These are phyloP conservation scores for Anticlea derivata DNA, from an alignment of 2,888 invertebrate species.

Conservation along the genomic window DNA sequence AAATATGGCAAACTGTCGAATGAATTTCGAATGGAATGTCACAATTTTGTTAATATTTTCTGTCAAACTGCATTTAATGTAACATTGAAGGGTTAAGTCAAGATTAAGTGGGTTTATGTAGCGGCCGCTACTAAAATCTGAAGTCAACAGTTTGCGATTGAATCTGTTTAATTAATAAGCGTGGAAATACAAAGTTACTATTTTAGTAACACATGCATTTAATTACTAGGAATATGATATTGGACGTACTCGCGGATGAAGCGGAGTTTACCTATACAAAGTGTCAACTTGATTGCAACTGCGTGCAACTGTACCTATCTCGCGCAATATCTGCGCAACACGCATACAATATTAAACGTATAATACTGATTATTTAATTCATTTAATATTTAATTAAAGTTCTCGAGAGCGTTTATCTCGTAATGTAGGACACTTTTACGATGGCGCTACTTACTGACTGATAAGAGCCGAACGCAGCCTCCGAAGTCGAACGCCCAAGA, in stretches of 20 bases:
- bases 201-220: slow-evolving; percentile 53
- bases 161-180: slow-evolving; percentile 45
- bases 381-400: slow-evolving; percentile 84
- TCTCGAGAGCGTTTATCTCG: slow-evolving; percentile 81
- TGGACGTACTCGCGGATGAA: slow-evolving; percentile 46
- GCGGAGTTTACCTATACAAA: slow-evolving; percentile 45
- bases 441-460: slow-evolving; percentile 79
- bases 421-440: slow-evolving; percentile 83
- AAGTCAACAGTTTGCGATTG: slow-evolving; percentile 57
- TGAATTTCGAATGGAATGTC: slow-evolving; percentile 55
- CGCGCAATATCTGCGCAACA: slow-evolving; percentile 66
- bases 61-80: slow-evolving; percentile 39
- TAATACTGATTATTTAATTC: slow-evolving; percentile 84
- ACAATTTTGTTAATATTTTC: slow-evolving; percentile 34
- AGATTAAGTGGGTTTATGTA: slow-evolving; percentile 2
- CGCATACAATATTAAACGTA: slow-evolving; percentile 78
- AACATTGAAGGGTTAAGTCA: slow-evolving; percentile 13
- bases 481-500: slow-evolving; percentile 65
- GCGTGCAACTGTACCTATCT: slow-evolving; percentile 73
- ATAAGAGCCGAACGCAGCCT: slow-evolving; percentile 69
- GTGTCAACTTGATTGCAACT: slow-evolving; percentile 56
- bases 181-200: slow-evolving; percentile 39
- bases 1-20: slow-evolving; percentile 60
- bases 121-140: slow-evolving; percentile 1
- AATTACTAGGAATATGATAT: slow-evolving; percentile 44